Base-by-base conservation (phyloP, 2,797 vertebrate species). In the Remorina albescens region DNA sequence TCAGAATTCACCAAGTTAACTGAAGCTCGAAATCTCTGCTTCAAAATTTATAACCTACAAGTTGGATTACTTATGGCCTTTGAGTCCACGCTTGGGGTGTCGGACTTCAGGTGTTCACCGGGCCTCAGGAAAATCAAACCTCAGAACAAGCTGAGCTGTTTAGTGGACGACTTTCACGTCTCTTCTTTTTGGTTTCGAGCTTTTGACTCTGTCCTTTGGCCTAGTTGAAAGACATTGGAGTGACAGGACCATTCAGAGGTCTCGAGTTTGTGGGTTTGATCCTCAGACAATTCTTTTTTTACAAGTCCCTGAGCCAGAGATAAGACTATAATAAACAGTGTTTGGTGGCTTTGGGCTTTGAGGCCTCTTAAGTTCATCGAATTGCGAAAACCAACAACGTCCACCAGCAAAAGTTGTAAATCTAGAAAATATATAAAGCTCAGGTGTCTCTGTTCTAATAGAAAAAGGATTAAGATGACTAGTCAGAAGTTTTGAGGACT, bases 11-110 rank as follows among this genome's bases (percentile, higher is more conserved):
- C 37, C 18, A 11, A 10, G 57, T 47, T 47, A 21, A 47, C 18
- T 62, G 59, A 34, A 47, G 59, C 59, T 23, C 47, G 12, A 62
- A 34, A 28, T n/a, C 42, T 6, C 44, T 34, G 10, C 42, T 37
- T 34, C 8, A 47, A 47, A 34, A 62, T 62, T 5, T 34, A 62
- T 47, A 62, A 25, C 59, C 47, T 62, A 19, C 32, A 28, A 61
- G 42, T n/a, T 23, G 19, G 6, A 2, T 21, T 47, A 34, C 59
- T 49, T 13, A 9, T 7, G 34, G 42, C 12, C 19, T 10, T 16
- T n/a, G 42, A 62, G 19, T 30, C 58, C 5, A 12, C 58, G 11
- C 18, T 44, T 37, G 23, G 54, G 6, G 32, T 39, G n/a, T 46
- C 21, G n/a, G 13, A 16, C 7, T 15, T 12, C 21, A 13, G 11